Evolutionary conservation across 1,140 invertebrate genomes (phyloP), one percentile per base, ranked within the genome.

Genomic region (Agrypnia vestita): DNA sequence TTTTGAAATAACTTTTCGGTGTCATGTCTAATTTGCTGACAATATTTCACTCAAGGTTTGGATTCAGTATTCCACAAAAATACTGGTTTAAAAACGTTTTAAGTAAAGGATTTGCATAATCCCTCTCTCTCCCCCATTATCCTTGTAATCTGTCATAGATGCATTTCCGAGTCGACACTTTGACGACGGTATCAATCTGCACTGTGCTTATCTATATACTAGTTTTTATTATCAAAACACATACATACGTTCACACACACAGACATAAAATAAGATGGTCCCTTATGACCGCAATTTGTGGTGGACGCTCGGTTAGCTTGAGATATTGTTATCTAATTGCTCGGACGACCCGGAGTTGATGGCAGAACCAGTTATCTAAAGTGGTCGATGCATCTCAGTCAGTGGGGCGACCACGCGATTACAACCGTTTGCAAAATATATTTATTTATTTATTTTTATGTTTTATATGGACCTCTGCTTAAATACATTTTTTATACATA

Each of bases 321-420:
- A 75, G 73, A 75, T 75, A 75, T 75, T 75, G 73, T 73, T 73
- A 56, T 46, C 35, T 61, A 75, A 75, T 75, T 75, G 73, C 73
- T 56, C 35, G 73, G 15, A 71, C 43, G 43, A 71, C 67, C 46
- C 46, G 21, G 17, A 71, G 67, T 55, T 64, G 44, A 46, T 56
- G 43, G 53, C 19, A 19, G 55, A 75, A 59, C 43, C 59, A 61
- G 25, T 75, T 75, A 61, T 75, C 59, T 61, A 75, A 35, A 75
- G 59, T 75, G 43, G 55, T 61, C 55, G 35, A 59, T 75, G 46
- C 53, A 59, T 64, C 62, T 46, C 15, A 15, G 1, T 35, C 25
- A 25, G 43, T 46, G n/a, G 64, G 6, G 43, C 8, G 15, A 17
- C 44, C 44, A 13, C n/a, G 8, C n/a, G 8, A 4, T 51, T 13